phyloP scores from a whole-genome alignment of 2,888 invertebrate species.

The Leptarthrus brevirostris region DNA sequence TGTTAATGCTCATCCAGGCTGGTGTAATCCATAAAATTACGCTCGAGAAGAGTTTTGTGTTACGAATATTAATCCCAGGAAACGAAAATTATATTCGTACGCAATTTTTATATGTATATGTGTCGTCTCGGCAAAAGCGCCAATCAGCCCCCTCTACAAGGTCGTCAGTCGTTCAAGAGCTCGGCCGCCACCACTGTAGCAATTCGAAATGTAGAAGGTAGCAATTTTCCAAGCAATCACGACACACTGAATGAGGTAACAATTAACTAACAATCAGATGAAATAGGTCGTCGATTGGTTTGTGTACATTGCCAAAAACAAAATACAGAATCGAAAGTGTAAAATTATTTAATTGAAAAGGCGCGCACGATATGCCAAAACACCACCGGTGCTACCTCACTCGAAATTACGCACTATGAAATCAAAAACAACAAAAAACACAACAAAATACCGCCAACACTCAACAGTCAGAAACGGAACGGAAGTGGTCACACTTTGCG shows the following conservation, averaged over 20 bases:
- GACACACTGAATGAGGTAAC: too few relatives aligned
- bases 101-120: not conserved
- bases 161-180: too few relatives aligned
- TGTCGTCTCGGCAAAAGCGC: not conserved
- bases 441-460: not conserved
- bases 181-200: too few relatives aligned
- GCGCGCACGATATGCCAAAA: too few relatives aligned
- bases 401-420: not conserved
- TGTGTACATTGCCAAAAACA: too few relatives aligned
- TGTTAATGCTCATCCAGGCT: not conserved
- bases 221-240: too few relatives aligned
- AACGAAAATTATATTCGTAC: not conserved
- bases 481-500: slow-evolving; percentile 1
- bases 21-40: slow-evolving; percentile 22
- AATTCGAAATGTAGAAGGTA: too few relatives aligned
- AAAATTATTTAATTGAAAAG: not conserved
- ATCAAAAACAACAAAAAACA: not conserved
- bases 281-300: too few relatives aligned
- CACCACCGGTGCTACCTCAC: too few relatives aligned
- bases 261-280: too few relatives aligned
- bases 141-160: not conserved
- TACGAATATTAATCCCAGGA: not conserved
- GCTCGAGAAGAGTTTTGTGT: not conserved
- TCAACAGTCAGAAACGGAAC: not conserved
- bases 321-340: not conserved